These are phyloP conservation scores for Lepilemur ruficaudatus DNA, from an alignment of 2,797 vertebrate genomes.

Conservation along the genomic window DNA sequence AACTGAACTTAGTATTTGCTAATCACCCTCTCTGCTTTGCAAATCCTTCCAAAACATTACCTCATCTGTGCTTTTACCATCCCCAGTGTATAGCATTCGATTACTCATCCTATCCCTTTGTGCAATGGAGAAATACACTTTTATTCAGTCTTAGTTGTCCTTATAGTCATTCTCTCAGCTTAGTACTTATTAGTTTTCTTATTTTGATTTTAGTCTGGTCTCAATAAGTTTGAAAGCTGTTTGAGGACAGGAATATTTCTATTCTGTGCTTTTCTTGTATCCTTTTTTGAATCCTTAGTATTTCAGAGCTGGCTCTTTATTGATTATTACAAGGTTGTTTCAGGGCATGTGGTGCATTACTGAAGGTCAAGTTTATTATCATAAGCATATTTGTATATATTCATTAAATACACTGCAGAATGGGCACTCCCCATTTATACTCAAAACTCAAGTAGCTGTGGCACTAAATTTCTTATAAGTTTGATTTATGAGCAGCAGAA, in stretches of 20 bases:
- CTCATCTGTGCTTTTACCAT: constrained; percentile 75
- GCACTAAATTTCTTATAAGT: background rate
- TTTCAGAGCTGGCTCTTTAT: background rate
- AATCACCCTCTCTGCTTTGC: constrained; percentile 62
- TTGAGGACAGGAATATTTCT: background rate
- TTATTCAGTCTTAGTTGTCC: background rate
- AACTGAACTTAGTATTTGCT: constrained; percentile 56
- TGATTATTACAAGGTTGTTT: background rate
- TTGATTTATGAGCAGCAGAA: background rate
- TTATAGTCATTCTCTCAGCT: background rate
- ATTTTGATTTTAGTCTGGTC: background rate
- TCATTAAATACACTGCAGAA: background rate
- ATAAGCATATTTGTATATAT: background rate
- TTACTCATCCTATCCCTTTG: constrained; percentile 67
- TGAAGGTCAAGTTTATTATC: background rate
- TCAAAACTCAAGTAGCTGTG: background rate
- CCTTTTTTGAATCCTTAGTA: background rate
- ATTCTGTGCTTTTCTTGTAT: background rate
- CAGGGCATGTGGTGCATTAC: background rate
- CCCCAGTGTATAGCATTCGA: constrained; percentile 50
- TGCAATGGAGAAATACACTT: constrained; percentile 47
- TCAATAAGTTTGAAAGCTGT: background rate
- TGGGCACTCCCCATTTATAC: background rate
- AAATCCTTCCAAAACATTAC: constrained; percentile 80
- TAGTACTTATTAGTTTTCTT: background rate